A percentile compares a stretch with the other conserved stretches of the same genome.
phyloP scores from a whole-genome alignment of 2,888 invertebrate species.

The Machimus rusticus region DNA sequence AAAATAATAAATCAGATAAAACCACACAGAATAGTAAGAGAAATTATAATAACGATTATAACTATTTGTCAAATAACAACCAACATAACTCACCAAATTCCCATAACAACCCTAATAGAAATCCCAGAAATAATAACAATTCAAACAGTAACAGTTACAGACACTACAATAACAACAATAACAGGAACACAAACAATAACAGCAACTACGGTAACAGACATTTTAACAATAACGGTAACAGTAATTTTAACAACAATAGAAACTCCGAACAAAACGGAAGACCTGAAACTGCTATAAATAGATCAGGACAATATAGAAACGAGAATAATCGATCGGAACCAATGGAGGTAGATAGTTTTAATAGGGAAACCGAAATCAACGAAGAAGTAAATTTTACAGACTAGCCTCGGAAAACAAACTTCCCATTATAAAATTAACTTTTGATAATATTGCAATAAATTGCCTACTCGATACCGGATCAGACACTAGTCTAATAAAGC shows the following conservation, averaged over 20 bases:
- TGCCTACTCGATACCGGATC: constrained; percentile 32
- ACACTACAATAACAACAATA: too few relatives aligned
- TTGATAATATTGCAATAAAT: constrained; percentile 15
- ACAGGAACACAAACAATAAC: too few relatives aligned
- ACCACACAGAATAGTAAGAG: not conserved
- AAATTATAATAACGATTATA: not conserved
- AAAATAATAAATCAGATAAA: not conserved
- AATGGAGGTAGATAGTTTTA: constrained; percentile 32
- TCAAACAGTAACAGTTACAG: too few relatives aligned
- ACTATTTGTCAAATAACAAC: too few relatives aligned
- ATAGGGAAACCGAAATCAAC: not conserved
- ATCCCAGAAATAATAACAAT: too few relatives aligned
- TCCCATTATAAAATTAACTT: constrained; percentile 23
- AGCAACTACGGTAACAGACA: too few relatives aligned
- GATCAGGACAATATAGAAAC: not conserved
- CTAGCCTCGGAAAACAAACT: constrained; percentile 62
- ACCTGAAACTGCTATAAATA: not conserved
- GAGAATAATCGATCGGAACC: not conserved
- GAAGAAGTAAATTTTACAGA: not conserved
- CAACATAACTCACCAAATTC: too few relatives aligned
- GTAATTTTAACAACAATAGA: not conserved
- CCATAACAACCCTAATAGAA: too few relatives aligned
- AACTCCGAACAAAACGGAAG: not conserved
- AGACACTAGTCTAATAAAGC: constrained; percentile 33
- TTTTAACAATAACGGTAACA: not conserved